Conservation (phyloP, 2,797 vertebrate genomes). For the Otus scops region DNA sequence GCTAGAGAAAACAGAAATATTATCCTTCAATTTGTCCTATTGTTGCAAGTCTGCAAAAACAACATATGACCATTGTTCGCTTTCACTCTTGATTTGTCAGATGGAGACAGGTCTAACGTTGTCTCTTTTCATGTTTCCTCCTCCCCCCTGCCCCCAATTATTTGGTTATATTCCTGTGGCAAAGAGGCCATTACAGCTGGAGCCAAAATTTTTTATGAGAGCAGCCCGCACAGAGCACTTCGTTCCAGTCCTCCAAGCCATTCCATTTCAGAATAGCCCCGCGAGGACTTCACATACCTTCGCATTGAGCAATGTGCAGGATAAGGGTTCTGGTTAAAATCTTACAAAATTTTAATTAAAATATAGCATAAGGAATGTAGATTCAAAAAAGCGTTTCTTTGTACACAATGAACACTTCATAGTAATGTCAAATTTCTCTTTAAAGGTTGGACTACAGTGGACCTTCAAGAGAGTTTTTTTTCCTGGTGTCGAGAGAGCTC, state of each 20-base stretch:
- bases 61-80: not conserved
- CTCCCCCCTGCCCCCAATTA: not conserved
- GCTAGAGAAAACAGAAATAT: slow-evolving; percentile 15
- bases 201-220: not conserved
- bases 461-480: slow-evolving; percentile 97
- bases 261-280: not conserved
- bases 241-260: not conserved
- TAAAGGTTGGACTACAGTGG: slow-evolving; percentile 95
- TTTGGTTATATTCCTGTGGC: slow-evolving; percentile 6
- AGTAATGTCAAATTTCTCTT: slow-evolving; percentile 48
- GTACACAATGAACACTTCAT: not conserved
- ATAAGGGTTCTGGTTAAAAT: slow-evolving; percentile 13
- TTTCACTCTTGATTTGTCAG: slow-evolving; percentile 27
- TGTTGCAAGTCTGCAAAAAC: not conserved
- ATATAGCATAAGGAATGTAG: not conserved
- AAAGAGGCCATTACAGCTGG: not conserved
- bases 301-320: not conserved
- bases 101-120: not conserved
- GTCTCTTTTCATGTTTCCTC: not conserved
- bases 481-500: slow-evolving; percentile 95
- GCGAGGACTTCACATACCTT: not conserved
- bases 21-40: not conserved
- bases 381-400: not conserved
- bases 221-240: not conserved
- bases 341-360: not conserved